Evolutionary conservation across 2,888 invertebrate species (phyloP), one percentile per base, ranked within the genome.

Genomic region (Lasius fuliginosus): DNA sequence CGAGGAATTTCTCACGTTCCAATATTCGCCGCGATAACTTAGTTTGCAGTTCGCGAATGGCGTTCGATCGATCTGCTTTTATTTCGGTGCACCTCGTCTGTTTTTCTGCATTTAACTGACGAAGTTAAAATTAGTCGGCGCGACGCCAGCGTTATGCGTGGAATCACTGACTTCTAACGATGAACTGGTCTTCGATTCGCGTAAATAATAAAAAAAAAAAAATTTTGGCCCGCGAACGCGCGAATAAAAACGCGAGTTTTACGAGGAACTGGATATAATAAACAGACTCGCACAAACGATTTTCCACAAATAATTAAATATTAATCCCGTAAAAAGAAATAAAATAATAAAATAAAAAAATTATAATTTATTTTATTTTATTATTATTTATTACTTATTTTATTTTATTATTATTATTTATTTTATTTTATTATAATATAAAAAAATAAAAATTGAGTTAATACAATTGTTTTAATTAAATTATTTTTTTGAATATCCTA

Each of bases 51-150:
- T 69, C 8, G 69, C 58, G 53, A 53, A 77, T 58, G 40, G 56
- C 56, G 30, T 42, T 42, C 42, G 69, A 77, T 77, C 77, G 77
- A 77, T 77, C 77, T 77, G 77, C 77, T 84, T 85, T 83, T 86
- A 82, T 86, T 89, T 87, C 79, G 71, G 75, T 27, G 64, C 27
- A 76, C 76, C 75, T 75, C 83, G 81, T 86, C 82, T 90, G 88
- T 89, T 90, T 89, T 89, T 88, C 87, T 87, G 85, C 85, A 88
- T 89, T 87, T 86, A 84, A 64, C 84, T 49, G 84, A 87, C 86
- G 81, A 89, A 85, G 90, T 91, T 91, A 91, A 91, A 91, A 90
- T 91, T 91, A 91, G 89, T 89, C 88, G 85, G 68, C 87, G 86
- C 88, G 85, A 76, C 86, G 86, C 53, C 84, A 85, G 73, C 86